Evolutionary conservation across 2,888 invertebrate genomes (phyloP).

Genomic region (Trissoscelio sp.): DNA sequence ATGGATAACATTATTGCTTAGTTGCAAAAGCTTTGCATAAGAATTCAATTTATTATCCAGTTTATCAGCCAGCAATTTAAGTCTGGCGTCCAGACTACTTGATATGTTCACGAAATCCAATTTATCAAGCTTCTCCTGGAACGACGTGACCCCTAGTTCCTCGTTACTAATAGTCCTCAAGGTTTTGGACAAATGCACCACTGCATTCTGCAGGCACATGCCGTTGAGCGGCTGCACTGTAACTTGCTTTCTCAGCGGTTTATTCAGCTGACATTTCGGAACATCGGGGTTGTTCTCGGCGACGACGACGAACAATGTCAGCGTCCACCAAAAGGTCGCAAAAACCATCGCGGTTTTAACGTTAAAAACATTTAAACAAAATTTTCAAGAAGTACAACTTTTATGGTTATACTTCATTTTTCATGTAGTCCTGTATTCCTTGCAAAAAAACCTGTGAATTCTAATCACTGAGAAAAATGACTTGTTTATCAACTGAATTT

Average conservation of each 20-base stretch:
- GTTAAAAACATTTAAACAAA: conserved; percentile 2
- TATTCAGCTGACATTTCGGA: conserved; percentile 78
- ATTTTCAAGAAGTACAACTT: too few relatives aligned
- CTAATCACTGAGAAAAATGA: too few relatives aligned
- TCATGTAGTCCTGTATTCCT: too few relatives aligned
- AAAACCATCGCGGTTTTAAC: conserved; percentile 9
- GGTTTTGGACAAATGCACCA: conserved; percentile 77
- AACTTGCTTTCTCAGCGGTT: conserved; percentile 79
- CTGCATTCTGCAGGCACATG: conserved; percentile 80
- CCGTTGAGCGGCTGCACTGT: conserved; percentile 79
- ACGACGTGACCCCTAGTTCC: conserved; percentile 79
- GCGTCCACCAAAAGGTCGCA: conserved; percentile 23
- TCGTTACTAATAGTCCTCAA: conserved; percentile 75
- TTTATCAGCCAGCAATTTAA: conserved; percentile 76
- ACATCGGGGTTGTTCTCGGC: conserved; percentile 59
- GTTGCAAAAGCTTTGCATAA: conserved; percentile 75
- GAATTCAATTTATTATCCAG: conserved; percentile 76
- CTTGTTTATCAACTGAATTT: too few relatives aligned
- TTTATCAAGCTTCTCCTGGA: conserved; percentile 78
- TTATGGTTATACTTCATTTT: too few relatives aligned
- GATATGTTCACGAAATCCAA: conserved; percentile 77
- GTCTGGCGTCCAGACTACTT: conserved; percentile 71
- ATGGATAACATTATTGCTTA: conserved; percentile 76
- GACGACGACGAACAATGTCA: conserved; percentile 17
- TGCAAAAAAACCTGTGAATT: too few relatives aligned